A percentile compares a stretch with the other conserved stretches of the same genome.
Conservation (phyloP, 2,888 invertebrate species). For the Cryptophagus acutangulus region DNA sequence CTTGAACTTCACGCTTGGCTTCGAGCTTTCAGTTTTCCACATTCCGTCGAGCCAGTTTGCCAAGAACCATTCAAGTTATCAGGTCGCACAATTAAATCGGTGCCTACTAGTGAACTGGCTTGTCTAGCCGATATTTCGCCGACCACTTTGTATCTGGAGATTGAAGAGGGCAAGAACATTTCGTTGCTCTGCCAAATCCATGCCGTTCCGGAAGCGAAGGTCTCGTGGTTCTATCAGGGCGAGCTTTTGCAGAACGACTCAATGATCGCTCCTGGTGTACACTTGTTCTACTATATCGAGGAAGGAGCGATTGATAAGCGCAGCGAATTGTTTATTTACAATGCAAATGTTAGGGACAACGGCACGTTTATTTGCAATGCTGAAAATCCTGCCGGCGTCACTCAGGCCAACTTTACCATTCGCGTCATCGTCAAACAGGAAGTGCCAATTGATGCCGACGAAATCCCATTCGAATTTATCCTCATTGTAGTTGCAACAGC, state of each 20-base stretch:
- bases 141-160: conserved; percentile 68
- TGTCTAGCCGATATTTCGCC: conserved; percentile 74
- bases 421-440: conserved; percentile 65
- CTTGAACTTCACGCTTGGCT: conserved; percentile 75
- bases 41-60: conserved; percentile 74
- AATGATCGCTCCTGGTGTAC: conserved; percentile 58
- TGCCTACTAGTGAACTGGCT: conserved; percentile 67
- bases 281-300: conserved; percentile 64
- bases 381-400: conserved; percentile 76
- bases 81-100: conserved; percentile 62
- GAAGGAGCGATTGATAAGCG: conserved; percentile 67
- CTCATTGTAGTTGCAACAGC: conserved; percentile 64
- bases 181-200: conserved; percentile 74
- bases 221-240: conserved; percentile 78
- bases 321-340: conserved; percentile 72
- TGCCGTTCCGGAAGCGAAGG: conserved; percentile 73
- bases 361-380: conserved; percentile 82
- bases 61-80: conserved; percentile 63
- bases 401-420: conserved; percentile 77
- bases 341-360: conserved; percentile 71
- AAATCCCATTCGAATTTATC: conserved; percentile 57
- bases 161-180: conserved; percentile 73
- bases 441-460: conserved; percentile 23
- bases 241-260: conserved; percentile 73
- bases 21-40: conserved; percentile 68